Evolutionary conservation across 1,140 invertebrate genomes (phyloP).

Genomic region (Ceratina japonica): DNA sequence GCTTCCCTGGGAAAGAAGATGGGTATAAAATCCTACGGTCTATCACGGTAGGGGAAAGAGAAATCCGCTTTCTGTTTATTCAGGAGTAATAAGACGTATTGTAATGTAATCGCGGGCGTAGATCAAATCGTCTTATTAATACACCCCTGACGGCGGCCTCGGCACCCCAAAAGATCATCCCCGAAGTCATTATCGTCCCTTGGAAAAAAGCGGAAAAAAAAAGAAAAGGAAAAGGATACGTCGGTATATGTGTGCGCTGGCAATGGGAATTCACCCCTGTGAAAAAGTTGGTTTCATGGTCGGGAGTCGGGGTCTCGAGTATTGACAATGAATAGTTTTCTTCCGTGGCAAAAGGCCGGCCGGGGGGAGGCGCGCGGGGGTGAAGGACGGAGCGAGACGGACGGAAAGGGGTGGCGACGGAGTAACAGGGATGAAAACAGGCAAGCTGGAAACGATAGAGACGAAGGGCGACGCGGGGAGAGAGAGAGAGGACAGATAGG

Average conservation of each 20-base stretch:
- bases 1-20: neutral
- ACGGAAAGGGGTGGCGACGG: neutral
- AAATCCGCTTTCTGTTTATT: slow-evolving; percentile 20
- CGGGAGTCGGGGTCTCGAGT: slow-evolving; percentile 59
- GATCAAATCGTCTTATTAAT: slow-evolving; percentile 44
- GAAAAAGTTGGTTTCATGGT: slow-evolving; percentile 62
- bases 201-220: slow-evolving; percentile 11
- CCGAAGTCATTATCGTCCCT: slow-evolving; percentile 44
- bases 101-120: slow-evolving; percentile 11
- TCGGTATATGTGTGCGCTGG: neutral
- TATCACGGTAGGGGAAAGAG: no score
- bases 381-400: neutral
- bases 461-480: slow-evolving; percentile 33
- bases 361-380: neutral
- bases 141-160: neutral
- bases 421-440: neutral
- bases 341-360: slow-evolving; percentile 52
- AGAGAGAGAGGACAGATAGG: slow-evolving; percentile 20
- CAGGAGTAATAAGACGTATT: neutral
- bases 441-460: neutral
- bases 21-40: neutral
- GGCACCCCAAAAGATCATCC: slow-evolving; percentile 37
- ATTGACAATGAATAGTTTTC: slow-evolving; percentile 68
- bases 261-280: slow-evolving; percentile 51
- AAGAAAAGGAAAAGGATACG: slow-evolving; percentile 35